A percentile compares a stretch with the other conserved stretches of the same genome.
These are phyloP conservation scores for Salvelinus alpinus DNA, from an alignment of 2,113 vertebrate genomes.

Conservation along the genomic window DNA sequence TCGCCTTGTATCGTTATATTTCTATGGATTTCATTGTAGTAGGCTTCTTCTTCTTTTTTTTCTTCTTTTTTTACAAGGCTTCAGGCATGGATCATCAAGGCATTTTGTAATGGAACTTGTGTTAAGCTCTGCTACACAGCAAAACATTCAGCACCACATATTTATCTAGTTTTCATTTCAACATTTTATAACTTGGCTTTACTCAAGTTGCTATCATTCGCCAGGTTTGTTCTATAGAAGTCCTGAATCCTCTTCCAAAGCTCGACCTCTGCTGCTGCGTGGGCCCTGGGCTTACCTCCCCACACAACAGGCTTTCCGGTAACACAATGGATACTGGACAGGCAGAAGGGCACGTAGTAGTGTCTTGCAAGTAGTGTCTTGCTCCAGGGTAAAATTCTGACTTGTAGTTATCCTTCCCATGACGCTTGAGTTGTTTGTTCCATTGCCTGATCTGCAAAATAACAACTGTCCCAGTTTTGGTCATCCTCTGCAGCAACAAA, in stretches of 20 bases:
- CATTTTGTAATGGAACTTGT: no score
- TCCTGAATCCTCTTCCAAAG: slow-evolving; percentile 70
- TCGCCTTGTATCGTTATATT: no score
- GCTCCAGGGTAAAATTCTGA: slow-evolving; percentile 71
- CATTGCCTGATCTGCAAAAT: slow-evolving; percentile 65
- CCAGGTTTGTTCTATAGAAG: slow-evolving; percentile 57
- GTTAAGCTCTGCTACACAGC: no score
- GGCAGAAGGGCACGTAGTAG: slow-evolving; percentile 73
- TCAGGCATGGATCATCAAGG: no score
- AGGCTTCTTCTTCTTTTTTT: no score
- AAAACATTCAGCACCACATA: no score
- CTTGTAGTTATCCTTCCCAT: slow-evolving; percentile 70
- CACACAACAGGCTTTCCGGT: slow-evolving; percentile 56
- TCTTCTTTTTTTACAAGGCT: no score
- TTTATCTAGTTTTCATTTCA: no score
- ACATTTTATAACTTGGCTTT: no score
- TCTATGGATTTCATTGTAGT: no score
- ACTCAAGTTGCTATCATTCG: no score
- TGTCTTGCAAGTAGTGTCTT: slow-evolving; percentile 77
- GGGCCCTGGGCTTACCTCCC: slow-evolving; percentile 74
- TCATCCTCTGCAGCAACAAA: slow-evolving; percentile 78
- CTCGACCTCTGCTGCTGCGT: slow-evolving; percentile 69
- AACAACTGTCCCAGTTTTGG: slow-evolving; percentile 76
- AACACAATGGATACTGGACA: slow-evolving; percentile 66
- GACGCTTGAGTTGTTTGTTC: slow-evolving; percentile 62